Percentiles rank a stretch among this genome's conserved stretches.
These are phyloP conservation scores for Rhegmatorhina hoffmannsi DNA, from an alignment of 2,113 vertebrate genomes.

Conservation along the genomic window DNA sequence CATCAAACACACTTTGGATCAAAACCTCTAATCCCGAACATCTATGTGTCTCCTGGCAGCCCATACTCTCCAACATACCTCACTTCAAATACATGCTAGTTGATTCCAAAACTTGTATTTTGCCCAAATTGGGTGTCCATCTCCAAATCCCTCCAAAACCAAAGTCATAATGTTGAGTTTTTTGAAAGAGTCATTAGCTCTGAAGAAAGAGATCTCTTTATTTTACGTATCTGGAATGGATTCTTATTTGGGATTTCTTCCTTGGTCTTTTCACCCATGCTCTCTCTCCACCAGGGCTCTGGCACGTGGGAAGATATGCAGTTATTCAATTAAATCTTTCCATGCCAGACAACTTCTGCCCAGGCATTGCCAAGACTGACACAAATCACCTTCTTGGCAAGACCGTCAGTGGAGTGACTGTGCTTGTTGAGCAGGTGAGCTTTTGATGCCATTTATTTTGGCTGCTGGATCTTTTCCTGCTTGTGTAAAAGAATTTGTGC, in stretches of 20 bases:
- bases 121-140: background rate
- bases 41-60: background rate
- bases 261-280: background rate
- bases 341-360: background rate
- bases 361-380: background rate
- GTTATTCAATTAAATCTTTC: background rate
- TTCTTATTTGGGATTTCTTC: background rate
- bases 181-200: background rate
- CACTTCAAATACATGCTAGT: background rate
- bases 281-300: background rate
- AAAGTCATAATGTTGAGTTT: background rate
- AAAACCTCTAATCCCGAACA: background rate
- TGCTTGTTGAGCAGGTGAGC: background rate
- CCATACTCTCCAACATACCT: background rate
- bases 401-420: background rate
- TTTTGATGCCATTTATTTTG: background rate
- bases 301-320: background rate
- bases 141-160: background rate
- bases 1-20: background rate
- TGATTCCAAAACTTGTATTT: background rate
- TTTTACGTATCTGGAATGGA: background rate
- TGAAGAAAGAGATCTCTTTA: background rate
- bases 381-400: background rate
- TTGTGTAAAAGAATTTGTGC: background rate
- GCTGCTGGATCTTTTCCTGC: background rate